These are phyloP conservation scores for Myathropa florea DNA, from an alignment of 2,888 invertebrate species.

Conservation along the genomic window DNA sequence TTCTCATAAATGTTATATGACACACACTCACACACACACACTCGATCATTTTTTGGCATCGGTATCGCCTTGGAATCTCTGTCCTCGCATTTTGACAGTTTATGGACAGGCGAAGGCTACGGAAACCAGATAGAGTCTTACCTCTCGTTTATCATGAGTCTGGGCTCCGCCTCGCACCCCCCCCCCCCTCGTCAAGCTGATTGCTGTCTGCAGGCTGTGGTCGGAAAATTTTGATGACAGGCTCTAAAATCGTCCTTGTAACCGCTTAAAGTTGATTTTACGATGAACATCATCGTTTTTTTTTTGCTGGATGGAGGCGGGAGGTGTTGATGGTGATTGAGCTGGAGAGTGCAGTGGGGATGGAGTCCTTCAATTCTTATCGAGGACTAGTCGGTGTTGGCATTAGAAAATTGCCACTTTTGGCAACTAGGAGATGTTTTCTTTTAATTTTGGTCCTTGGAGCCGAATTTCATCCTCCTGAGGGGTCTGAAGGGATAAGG, in stretches of 20 bases:
- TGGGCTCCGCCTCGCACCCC: too few relatives aligned
- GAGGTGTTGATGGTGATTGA: not conserved
- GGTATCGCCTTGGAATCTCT: slow-evolving; percentile 34
- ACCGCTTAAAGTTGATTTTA: not conserved
- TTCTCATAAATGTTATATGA: slow-evolving; percentile 33
- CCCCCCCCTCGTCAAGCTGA: too few relatives aligned
- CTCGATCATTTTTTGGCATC: slow-evolving; percentile 20
- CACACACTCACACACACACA: not conserved
- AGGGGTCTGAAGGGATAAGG: too few relatives aligned
- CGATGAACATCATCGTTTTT: not conserved
- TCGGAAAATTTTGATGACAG: not conserved
- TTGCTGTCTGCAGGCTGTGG: too few relatives aligned
- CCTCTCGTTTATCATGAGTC: not conserved
- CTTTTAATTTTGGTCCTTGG: too few relatives aligned
- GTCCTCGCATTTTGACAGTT: slow-evolving; percentile 49
- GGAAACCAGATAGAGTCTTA: slow-evolving; percentile 19
- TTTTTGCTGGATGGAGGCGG: not conserved
- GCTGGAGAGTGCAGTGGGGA: not conserved
- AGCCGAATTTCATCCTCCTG: too few relatives aligned
- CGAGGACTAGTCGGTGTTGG: not conserved
- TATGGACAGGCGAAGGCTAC: slow-evolving; percentile 23
- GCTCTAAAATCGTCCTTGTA: not conserved
- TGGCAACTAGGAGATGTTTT: too few relatives aligned
- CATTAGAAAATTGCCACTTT: not conserved
- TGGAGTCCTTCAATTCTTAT: not conserved